Base-by-base conservation (phyloP, 2,113 vertebrate species). In the Elephas maximus region DNA sequence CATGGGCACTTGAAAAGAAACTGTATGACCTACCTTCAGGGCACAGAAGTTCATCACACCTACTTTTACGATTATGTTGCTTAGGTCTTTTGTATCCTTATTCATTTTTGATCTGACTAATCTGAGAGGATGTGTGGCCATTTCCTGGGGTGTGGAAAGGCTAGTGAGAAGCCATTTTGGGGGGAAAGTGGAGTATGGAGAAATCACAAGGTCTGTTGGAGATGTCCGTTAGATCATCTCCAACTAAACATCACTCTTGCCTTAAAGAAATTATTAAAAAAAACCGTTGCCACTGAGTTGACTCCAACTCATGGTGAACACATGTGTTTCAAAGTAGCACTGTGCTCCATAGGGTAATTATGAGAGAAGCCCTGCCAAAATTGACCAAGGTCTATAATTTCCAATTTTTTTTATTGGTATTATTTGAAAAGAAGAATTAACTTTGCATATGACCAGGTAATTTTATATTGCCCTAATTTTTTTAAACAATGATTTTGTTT, bases 381-480 rank as follows among this genome's bases (percentile, higher is more conserved):
- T 45, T 93, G 60, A 71, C 10, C 44, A 65, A 24, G 12, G 53
- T 67, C 33, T 81, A 1, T 90, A 74, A 69, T 93, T 88, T 88
- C 63, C 74, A 60, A 92, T 90, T 57, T 12, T 57, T 91, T 87
- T n/a, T 93, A 93, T 48, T 85, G 9, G 33, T 45, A 53, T 63
- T 80, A 45, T 85, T 48, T 33, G 4, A 86, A 95, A 85, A 17
- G 14, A 84, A 94, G 37, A 88, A 51, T 86, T 17, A 81, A 63
- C 17, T 30, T 93, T 51, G 60, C 9, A 51, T 63, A 90, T 44
- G 65, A 86, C 65, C 5, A 62, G 62, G 15, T 60, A 65, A 83
- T 51, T 92, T 80, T 88, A 4, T 77, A 86, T 53, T 51, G 11
- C n/a, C 79, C 67, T 82, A 77, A 77, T 77, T 94, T 91, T 92